Conservation (phyloP, 2,113 vertebrate species). For the Prietella phreatophila region DNA sequence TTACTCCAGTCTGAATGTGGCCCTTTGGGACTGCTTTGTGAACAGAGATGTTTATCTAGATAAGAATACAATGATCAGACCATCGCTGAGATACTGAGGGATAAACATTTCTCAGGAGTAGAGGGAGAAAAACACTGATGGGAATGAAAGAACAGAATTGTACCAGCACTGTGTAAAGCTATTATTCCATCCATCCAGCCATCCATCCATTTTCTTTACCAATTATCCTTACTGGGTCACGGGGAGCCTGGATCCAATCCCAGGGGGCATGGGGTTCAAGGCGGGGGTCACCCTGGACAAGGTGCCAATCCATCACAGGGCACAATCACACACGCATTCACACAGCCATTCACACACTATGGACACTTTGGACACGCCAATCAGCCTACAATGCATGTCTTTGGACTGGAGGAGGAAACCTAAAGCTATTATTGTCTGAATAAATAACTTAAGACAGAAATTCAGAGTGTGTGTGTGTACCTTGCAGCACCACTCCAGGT, state of each 20-base stretch:
- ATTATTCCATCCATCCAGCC: background rate
- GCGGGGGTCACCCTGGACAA: too few relatives aligned
- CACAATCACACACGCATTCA: too few relatives aligned
- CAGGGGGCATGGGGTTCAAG: too few relatives aligned
- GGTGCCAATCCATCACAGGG: too few relatives aligned
- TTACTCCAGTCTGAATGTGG: background rate
- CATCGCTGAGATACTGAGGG: background rate
- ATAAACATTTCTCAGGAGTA: background rate
- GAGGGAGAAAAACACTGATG: background rate
- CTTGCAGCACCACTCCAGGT: constrained; percentile 83
- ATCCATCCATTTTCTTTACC: too few relatives aligned
- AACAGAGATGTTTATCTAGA: background rate
- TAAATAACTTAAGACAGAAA: background rate
- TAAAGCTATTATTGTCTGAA: background rate
- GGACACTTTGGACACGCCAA: too few relatives aligned
- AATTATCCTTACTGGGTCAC: too few relatives aligned
- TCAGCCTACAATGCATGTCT: too few relatives aligned
- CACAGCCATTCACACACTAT: too few relatives aligned
- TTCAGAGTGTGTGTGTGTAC: constrained; percentile 59
- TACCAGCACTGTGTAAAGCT: background rate
- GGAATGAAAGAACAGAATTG: background rate
- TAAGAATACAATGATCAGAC: background rate
- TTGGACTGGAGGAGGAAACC: too few relatives aligned
- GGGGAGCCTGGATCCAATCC: too few relatives aligned
- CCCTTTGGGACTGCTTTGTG: background rate